Evolutionary conservation across 2,888 invertebrate genomes (phyloP), one percentile per base, ranked within the genome.

Genomic region (Aporophyla nigra): DNA sequence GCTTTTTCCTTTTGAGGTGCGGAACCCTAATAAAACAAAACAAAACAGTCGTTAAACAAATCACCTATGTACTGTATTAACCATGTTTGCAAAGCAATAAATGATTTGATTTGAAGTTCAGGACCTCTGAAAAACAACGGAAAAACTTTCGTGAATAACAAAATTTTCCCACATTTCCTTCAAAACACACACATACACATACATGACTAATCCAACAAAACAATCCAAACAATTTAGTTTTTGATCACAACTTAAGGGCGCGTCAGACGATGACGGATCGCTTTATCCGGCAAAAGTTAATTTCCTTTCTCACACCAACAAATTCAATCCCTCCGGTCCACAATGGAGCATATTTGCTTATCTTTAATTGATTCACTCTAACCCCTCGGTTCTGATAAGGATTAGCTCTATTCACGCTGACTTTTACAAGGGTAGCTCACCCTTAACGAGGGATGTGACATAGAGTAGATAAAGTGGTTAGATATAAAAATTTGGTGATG

Each of bases 311-410:
- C 93, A 92, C 94, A 92, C 94, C 92, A 94, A 95, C 96, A 93
- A 96, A 96, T 96, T 95, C 95, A 92, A 93, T 91, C 92, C 91
- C 90, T 88, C 85, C 75, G 84, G 84, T 83, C 87, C 90, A 96
- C 96, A 96, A 96, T 93, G 91, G 90, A 92, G 90, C 94, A 94
- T 96, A 96, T 96, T 96, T 96, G 96, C 96, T 96, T 96, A 96
- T 96, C 96, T 96, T 95, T 96, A 96, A 96, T 96, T 96, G 96
- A 96, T 96, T 96, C 95, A 96, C 94, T 96, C 91, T 95, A 94
- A 93, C 96, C 95, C 96, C 91, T 91, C 88, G 88, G 84, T 70
- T 81, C 86, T 93, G 96, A 96, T 96, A 96, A 96, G 96, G 96
- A 96, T 96, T 96, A 96, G 95, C 93, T 93, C 94, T 93, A 96